Evolutionary conservation across 1,140 invertebrate genomes (phyloP), one percentile per base, ranked within the genome.

Genomic region (Brachionus calyciflorus): DNA sequence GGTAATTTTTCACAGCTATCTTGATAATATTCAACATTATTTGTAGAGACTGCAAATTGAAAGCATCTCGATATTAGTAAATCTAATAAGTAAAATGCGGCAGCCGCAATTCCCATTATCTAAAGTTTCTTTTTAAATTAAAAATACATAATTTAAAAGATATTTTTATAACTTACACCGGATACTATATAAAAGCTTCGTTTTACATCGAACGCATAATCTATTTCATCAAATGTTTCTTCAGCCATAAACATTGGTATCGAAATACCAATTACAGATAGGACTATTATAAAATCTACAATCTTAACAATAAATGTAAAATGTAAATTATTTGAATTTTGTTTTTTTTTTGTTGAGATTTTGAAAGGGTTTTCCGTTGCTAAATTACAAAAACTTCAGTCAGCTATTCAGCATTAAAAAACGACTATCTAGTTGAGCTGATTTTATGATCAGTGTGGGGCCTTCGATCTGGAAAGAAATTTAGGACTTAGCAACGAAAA

Each of bases 21-120:
- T 4, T 9, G 9, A 24, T 44, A 4, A 41, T 44, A 37, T 44
- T 65, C 40, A 9, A 24, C 7, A 44, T 17, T 14, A 7, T 60
- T 17, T 3, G 41, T 24, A 24, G 14, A 24, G 21, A 65, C 21
- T 2, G 7, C 1, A 10, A 65, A 24, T 44, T 65, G 60, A 65
- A 44, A 65, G 21, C 33, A 65, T 65, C 60, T 65, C 10, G 60
- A 65, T 40, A 65, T 2, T 1, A 65, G 12, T n/a, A 65, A 44
- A 26, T 65, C 37, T 24, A 65, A 30, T 7, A 65, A 21, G 44
- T 65, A 65, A 44, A 65, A 65, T 19, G 44, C 33, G 14, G 44
- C 37, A 14, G 37, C 60, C 9, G 21, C 24, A 14, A 65, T 1
- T 65, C 60, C 60, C 14, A 65, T 30, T 24, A 65, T 65, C 60